These are phyloP conservation scores for Dryobotodes eremita DNA, from an alignment of 2,888 invertebrate species.

Conservation along the genomic window DNA sequence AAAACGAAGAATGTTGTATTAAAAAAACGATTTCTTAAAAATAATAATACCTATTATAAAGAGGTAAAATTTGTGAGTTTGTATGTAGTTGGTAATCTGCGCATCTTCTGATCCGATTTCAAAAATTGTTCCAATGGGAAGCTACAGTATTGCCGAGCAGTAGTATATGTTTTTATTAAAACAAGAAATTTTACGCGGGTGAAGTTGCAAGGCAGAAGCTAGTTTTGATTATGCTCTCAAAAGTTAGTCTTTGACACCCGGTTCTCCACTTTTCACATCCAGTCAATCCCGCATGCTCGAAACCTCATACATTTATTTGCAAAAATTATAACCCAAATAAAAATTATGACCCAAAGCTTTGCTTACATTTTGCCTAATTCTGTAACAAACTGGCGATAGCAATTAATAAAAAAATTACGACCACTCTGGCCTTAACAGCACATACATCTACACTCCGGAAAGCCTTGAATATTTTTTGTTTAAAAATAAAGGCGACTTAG, in stretches of 20 bases:
- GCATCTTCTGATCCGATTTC: no score
- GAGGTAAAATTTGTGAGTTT: neutral
- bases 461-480: constrained; percentile 61
- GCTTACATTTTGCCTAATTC: constrained; percentile 50
- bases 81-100: no score
- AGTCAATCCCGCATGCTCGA: neutral
- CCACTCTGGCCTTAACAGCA: constrained; percentile 36
- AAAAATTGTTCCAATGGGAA: neutral
- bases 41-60: neutral
- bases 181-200: neutral
- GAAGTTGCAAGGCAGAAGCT: no score
- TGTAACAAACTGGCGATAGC: constrained; percentile 37
- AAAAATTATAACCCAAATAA: constrained; percentile 17
- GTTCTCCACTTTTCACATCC: neutral
- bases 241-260: neutral
- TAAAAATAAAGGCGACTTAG: constrained; percentile 64
- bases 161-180: neutral
- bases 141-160: neutral
- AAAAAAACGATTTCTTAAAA: neutral
- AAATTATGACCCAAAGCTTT: constrained; percentile 22
- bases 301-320: neutral
- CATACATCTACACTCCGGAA: constrained; percentile 54
- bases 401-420: constrained; percentile 60
- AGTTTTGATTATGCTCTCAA: no score
- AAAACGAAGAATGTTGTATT: neutral